phyloP scores from a whole-genome alignment of 2,797 vertebrate genomes.

The Discoglossus pictus region DNA sequence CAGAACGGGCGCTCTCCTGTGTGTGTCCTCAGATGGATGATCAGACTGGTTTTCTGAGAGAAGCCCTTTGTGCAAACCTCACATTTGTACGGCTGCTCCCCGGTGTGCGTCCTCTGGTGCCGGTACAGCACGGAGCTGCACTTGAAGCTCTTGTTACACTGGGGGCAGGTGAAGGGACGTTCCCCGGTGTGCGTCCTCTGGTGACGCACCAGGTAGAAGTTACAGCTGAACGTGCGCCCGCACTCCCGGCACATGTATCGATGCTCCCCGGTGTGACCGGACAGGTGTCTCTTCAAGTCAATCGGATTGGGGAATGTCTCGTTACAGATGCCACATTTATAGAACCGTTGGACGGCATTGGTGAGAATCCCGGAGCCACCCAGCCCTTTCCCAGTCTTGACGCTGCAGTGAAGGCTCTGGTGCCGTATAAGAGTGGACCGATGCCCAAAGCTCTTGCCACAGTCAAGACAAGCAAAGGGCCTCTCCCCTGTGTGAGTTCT shows the following conservation, averaged over 20 bases:
- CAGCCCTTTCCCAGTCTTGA: too few relatives aligned
- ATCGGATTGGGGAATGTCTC: slow-evolving; percentile 68
- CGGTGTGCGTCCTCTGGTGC: slow-evolving; percentile 15
- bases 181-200: slow-evolving; percentile 47
- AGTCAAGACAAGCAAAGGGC: neutral
- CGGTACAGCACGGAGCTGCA: slow-evolving; percentile 48
- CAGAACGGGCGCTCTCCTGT: slow-evolving; percentile 44
- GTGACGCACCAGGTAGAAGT: slow-evolving; percentile 5
- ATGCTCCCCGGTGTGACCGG: slow-evolving; percentile 51
- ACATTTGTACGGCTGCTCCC: slow-evolving; percentile 43
- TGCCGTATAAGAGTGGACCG: neutral
- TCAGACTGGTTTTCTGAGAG: slow-evolving; percentile 49
- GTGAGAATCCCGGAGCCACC: too few relatives aligned
- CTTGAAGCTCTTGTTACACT: slow-evolving; percentile 61
- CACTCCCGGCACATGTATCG: slow-evolving; percentile 10
- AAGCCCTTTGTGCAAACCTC: slow-evolving; percentile 39
- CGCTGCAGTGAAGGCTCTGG: neutral
- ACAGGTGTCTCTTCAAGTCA: neutral
- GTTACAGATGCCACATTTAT: slow-evolving; percentile 62
- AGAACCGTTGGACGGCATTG: neutral
- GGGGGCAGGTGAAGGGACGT: slow-evolving; percentile 54
- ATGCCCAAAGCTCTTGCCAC: neutral
- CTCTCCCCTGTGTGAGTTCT: neutral
- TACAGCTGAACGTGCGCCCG: neutral
- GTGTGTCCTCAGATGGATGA: slow-evolving; percentile 59